Conservation (phyloP, 1,140 invertebrate genomes). For the Lethocerus indicus region DNA sequence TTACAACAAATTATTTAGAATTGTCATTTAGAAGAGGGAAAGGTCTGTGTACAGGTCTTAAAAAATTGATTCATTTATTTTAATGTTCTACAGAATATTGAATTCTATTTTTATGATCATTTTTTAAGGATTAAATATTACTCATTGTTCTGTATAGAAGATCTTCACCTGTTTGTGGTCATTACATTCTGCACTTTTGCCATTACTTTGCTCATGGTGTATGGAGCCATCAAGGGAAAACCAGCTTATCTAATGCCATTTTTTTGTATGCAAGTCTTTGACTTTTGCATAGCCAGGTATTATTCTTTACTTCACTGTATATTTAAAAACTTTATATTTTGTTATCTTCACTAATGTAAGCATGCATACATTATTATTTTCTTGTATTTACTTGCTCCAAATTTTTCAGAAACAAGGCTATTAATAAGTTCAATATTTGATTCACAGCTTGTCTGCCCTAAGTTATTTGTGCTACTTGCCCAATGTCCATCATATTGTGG, state of each 20-base stretch:
- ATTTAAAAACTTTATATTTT: not conserved
- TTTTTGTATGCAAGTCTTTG: conserved; percentile 75
- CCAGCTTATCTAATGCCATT: conserved; percentile 70
- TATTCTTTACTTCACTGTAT: not conserved
- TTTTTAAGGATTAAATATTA: conserved; percentile 2
- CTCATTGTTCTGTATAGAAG: conserved; percentile 35
- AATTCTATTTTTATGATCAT: too few species aligned
- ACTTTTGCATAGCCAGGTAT: conserved; percentile 70
- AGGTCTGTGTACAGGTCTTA: not conserved
- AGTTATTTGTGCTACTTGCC: conserved; percentile 71
- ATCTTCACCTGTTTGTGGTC: conserved; percentile 57
- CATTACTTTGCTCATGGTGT: conserved; percentile 64
- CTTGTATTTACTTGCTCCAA: not conserved
- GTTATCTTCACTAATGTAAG: not conserved
- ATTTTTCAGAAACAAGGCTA: not conserved
- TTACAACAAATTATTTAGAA: not conserved
- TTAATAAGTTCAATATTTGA: conserved; percentile 7
- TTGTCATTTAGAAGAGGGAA: not conserved
- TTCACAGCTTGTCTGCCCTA: conserved; percentile 52
- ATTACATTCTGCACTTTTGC: conserved; percentile 60
- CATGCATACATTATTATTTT: not conserved
- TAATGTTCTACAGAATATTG: too few species aligned
- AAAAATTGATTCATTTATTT: not conserved
- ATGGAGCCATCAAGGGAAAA: conserved; percentile 61
- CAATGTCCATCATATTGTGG: conserved; percentile 51